Conservation (phyloP, 2,113 vertebrate species). For the Propithecus coquereli region DNA sequence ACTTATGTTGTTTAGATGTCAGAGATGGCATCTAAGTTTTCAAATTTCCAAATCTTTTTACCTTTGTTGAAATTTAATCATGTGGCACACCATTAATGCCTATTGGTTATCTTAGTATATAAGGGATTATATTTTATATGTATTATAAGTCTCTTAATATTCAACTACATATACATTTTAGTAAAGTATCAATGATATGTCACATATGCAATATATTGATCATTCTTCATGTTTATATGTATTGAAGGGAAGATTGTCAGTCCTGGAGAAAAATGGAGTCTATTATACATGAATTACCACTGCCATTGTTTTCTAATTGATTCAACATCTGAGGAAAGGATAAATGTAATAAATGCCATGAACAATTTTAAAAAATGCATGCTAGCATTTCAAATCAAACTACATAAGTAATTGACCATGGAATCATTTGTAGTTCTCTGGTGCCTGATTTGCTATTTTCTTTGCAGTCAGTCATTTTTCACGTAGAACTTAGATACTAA, state of each 20-base stretch:
- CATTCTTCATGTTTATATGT: neutral
- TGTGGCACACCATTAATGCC: neutral
- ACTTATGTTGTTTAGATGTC: neutral
- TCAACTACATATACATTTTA: neutral
- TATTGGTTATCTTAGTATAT: neutral
- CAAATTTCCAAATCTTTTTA: neutral
- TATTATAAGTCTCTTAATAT: neutral
- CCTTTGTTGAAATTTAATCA: neutral
- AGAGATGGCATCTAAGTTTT: neutral
- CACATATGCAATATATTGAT: neutral
- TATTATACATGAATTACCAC: neutral
- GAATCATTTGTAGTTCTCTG: neutral
- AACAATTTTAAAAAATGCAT: neutral
- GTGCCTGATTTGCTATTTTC: neutral
- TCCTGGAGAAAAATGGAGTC: neutral
- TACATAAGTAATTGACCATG: neutral
- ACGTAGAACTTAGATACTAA: neutral
- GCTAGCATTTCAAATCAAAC: neutral
- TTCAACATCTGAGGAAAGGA: neutral
- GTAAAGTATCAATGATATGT: neutral
- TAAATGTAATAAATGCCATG: neutral
- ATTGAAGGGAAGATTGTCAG: neutral
- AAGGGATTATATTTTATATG: neutral
- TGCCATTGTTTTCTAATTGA: neutral
- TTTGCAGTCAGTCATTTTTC: neutral